Evolutionary conservation across 2,888 invertebrate species (phyloP), one percentile per base, ranked within the genome.

Genomic region (Malthinus seriepunctatus): DNA sequence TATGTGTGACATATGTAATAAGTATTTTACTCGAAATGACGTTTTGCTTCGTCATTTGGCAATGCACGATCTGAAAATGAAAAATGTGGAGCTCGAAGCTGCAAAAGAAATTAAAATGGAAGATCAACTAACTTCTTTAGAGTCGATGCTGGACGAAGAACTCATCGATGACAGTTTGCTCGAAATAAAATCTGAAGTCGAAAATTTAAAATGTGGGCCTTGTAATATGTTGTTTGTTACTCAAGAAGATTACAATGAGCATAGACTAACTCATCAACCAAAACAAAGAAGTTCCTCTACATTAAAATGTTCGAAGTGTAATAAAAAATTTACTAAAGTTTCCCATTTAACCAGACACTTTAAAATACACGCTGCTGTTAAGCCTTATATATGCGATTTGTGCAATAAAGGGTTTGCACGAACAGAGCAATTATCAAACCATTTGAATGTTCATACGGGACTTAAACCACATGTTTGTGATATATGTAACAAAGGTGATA

Each of bases 381-480:
- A 81, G 56, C 80, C 81, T 0, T 81, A 79, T 60, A 77, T 78
- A 47, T 88, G 88, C 72, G 75, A 76, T 3, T 74, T 82, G 44
- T 88, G 88, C 67, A 75, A 81, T 1, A 86, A 85, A 67, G 79
- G 78, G 1, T 88, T 84, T 67, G 79, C 83, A 0, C 76, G 86
- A 45, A 80, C 81, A 1, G 84, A 86, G 47, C 85, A 85, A 65
- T 72, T 86, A 0, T 78, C 78, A 8, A 79, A 81, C 56, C 87
- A 87, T 70, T 77, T 85, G 75, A 84, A 83, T 63, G 78, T 79
- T n/a, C 86, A 86, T 73, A 78, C 79, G 12, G 82, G 83, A 2
- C 71, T 79, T 15, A 86, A 85, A 69, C 81, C 83, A 5, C 82
- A 86, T 70, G 76, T 80, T 10, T 86, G 86, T 71, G 78, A 81